A percentile compares a stretch with the other conserved stretches of the same genome.
These are phyloP conservation scores for Aspidiotus rigidus DNA, from an alignment of 2,888 invertebrate species.

Conservation along the genomic window DNA sequence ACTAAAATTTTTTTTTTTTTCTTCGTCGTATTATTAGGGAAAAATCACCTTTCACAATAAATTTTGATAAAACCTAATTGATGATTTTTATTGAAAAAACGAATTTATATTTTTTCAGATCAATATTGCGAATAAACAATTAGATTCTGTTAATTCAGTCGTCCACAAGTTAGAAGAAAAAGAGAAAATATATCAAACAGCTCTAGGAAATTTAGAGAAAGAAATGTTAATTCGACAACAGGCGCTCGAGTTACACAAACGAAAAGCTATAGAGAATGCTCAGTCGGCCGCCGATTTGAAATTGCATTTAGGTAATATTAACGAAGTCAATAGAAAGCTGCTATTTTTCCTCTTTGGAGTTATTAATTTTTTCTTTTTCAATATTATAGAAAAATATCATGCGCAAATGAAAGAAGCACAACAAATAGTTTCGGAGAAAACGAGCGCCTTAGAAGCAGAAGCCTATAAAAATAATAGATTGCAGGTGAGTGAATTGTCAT, in stretches of 20 bases:
- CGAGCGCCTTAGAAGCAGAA: constrained; percentile 88
- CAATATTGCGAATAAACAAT: constrained; percentile 70
- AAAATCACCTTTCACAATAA: too few species aligned
- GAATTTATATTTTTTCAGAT: constrained; percentile 46
- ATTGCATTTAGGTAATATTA: constrained; percentile 69
- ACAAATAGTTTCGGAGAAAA: constrained; percentile 92
- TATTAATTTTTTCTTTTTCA: too few species aligned
- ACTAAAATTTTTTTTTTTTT: neutral
- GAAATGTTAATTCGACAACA: constrained; percentile 86
- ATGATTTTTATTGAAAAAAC: too few species aligned
- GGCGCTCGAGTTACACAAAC: constrained; percentile 95
- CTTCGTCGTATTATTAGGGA: neutral
- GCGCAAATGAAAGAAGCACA: constrained; percentile 97
- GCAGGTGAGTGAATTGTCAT: too few species aligned
- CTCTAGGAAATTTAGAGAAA: constrained; percentile 85
- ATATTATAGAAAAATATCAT: constrained; percentile 78
- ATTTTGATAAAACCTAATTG: too few species aligned
- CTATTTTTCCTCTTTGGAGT: neutral
- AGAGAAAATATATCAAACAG: constrained; percentile 83
- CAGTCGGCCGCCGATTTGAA: constrained; percentile 96
- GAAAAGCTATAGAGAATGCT: constrained; percentile 94
- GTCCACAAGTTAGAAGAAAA: constrained; percentile 92
- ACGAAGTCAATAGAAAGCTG: too few species aligned
- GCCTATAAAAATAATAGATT: constrained; percentile 92
- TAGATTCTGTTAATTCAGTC: constrained; percentile 89